Conservation (phyloP, 2,797 vertebrate species). For the Ciconia nigra region DNA sequence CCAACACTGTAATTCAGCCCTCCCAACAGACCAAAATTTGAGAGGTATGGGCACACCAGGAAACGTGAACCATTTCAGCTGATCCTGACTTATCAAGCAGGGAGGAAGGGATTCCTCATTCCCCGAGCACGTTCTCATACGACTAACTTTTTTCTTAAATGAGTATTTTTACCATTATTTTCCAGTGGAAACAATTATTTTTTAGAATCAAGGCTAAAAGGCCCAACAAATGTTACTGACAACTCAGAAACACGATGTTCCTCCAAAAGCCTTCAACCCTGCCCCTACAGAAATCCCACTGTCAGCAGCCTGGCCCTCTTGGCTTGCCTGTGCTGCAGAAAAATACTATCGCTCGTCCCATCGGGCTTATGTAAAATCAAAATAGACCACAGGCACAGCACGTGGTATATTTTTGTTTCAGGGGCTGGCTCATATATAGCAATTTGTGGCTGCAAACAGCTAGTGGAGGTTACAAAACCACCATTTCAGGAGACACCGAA, state of each 20-base stretch:
- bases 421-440: background rate
- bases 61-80: background rate
- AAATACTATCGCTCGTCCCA: background rate
- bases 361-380: background rate
- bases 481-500: background rate
- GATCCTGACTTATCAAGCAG: background rate
- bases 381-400: background rate
- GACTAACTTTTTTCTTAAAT: background rate
- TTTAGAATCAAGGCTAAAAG: background rate
- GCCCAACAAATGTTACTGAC: background rate
- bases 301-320: background rate
- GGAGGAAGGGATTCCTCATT: background rate
- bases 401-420: background rate
- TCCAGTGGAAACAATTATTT: background rate
- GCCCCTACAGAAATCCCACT: background rate
- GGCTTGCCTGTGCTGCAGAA: background rate
- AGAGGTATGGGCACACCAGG: background rate
- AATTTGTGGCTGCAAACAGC: background rate
- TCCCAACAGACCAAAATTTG: background rate
- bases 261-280: background rate
- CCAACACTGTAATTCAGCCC: slow-evolving; percentile 12
- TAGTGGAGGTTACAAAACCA: background rate
- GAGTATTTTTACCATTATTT: background rate
- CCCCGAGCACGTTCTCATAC: background rate
- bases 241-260: background rate